Base-by-base conservation (phyloP, 2,888 invertebrate genomes). In the Metopia argyrocephala region DNA sequence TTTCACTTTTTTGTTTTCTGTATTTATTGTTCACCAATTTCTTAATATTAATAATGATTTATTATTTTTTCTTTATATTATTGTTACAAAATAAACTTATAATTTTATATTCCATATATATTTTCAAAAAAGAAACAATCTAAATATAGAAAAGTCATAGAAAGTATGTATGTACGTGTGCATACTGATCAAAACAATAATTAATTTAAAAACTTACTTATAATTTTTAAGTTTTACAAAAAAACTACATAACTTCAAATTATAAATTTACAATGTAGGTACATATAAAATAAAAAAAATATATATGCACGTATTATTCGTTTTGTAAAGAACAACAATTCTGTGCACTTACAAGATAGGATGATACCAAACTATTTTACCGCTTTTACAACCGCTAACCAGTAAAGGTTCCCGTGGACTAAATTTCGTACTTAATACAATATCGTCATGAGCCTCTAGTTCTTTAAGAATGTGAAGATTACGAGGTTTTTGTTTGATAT, bases 291-390 rank as follows among this genome's bases (percentile, higher is more conserved):
- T 69, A 59, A 50, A 62, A 70, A 66, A 61, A 23, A 59, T 21
- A 71, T 54, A 54, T 69, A 18, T 50, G n/a, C 31, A 20, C 38
- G 27, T 31, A 5, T 52, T 12, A 57, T 18, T 27, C 48, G 28
- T 52, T 57, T 69, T 31, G 52, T 52, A 52, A 15, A 59, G 69
- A 57, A 21, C 59, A 45, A 54, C 15, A 38, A 38, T 0, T 3
- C 38, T 38, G 4, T 15, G 38, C 15, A 38, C 82, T 83, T 87
- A 89, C 71, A 89, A 86, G 69, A 87, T 86, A 48, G 98, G 97
- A 87, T 96, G 95, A 90, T 97, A 96, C 95, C 97, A 98, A 57
- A 95, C 94, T 76, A 98, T 94, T 88, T 95, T 94, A 27, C 98
- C 97, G 79, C 94, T 94, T 57, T 97, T 93, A 90, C 97, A 98